Evolutionary conservation across 2,888 invertebrate genomes (phyloP).

Genomic region (Thecocarcelia acutangulata): DNA sequence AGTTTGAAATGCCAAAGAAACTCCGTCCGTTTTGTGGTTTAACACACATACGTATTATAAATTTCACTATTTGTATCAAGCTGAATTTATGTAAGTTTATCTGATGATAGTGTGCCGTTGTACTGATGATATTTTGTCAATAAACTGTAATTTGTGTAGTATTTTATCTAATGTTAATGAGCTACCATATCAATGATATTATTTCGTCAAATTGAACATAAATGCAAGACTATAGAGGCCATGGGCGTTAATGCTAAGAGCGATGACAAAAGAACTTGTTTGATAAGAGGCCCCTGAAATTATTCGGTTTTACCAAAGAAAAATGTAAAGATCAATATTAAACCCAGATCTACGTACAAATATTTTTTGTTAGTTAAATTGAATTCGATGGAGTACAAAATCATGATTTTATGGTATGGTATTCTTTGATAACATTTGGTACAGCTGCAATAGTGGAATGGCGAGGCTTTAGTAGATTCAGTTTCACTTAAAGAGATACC

Average conservation of each 20-base stretch:
- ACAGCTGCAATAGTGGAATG: slow-evolving; percentile 95
- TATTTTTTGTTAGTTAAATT: slow-evolving; percentile 95
- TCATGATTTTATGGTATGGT: slow-evolving; percentile 94
- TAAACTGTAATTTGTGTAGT: no score
- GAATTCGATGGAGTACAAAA: slow-evolving; percentile 93
- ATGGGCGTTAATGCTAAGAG: slow-evolving; percentile 90
- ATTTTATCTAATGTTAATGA: no score
- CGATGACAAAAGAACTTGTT: slow-evolving; percentile 90
- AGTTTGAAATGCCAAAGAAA: no score
- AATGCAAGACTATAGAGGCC: slow-evolving; percentile 88
- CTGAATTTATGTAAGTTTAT: no score
- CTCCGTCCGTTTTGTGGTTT: no score
- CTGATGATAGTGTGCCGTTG: no score
- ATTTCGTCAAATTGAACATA: no score
- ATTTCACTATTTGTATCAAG: no score
- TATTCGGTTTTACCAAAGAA: slow-evolving; percentile 94
- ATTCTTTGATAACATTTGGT: slow-evolving; percentile 90
- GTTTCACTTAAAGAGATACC: slow-evolving; percentile 95
- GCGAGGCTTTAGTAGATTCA: slow-evolving; percentile 96
- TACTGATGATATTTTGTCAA: no score
- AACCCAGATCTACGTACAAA: slow-evolving; percentile 93
- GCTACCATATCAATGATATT: no score
- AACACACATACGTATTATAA: no score
- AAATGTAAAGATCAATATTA: slow-evolving; percentile 94
- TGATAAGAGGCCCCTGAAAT: slow-evolving; percentile 88